phyloP scores from a whole-genome alignment of 2,797 vertebrate genomes.

The Eupleurogrammus muticus region DNA sequence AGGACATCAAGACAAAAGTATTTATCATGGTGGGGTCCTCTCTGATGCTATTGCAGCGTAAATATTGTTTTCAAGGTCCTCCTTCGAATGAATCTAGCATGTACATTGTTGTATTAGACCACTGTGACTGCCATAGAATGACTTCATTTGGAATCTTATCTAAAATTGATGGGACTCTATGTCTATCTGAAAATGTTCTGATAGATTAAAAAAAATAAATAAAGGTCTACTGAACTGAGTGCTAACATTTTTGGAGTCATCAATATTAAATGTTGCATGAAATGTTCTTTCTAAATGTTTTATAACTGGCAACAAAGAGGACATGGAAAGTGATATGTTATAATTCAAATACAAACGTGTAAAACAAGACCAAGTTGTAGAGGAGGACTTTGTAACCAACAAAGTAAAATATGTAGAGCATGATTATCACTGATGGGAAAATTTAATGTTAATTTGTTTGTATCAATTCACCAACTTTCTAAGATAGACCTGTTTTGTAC shows the following conservation, averaged over 20 bases:
- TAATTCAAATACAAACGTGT: constrained; percentile 54
- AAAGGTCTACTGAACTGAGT: constrained; percentile 73
- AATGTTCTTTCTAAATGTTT: constrained; percentile 78
- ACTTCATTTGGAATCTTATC: constrained; percentile 63
- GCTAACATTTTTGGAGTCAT: constrained; percentile 73
- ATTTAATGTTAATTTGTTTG: constrained; percentile 44
- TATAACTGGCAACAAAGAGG: constrained; percentile 68
- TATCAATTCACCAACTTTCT: constrained; percentile 52
- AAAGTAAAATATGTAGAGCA: constrained; percentile 42
- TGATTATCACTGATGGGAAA: constrained; percentile 48
- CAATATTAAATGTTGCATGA: constrained; percentile 74
- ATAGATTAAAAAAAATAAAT: constrained; percentile 66
- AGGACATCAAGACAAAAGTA: constrained; percentile 51
- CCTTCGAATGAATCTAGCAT: constrained; percentile 51
- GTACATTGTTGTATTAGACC: constrained; percentile 54
- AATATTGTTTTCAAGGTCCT: constrained; percentile 60
- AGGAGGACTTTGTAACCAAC: constrained; percentile 37
- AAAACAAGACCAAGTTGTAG: constrained; percentile 51
- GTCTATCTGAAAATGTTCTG: constrained; percentile 65
- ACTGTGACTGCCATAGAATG: constrained; percentile 41
- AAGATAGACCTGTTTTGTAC: constrained; percentile 58
- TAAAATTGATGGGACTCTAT: constrained; percentile 67
- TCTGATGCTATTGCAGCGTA: constrained; percentile 41
- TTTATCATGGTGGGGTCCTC: constrained; percentile 43
- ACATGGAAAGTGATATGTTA: constrained; percentile 65